Conservation (phyloP, 2,113 vertebrate species). For the Petromus typicus region DNA sequence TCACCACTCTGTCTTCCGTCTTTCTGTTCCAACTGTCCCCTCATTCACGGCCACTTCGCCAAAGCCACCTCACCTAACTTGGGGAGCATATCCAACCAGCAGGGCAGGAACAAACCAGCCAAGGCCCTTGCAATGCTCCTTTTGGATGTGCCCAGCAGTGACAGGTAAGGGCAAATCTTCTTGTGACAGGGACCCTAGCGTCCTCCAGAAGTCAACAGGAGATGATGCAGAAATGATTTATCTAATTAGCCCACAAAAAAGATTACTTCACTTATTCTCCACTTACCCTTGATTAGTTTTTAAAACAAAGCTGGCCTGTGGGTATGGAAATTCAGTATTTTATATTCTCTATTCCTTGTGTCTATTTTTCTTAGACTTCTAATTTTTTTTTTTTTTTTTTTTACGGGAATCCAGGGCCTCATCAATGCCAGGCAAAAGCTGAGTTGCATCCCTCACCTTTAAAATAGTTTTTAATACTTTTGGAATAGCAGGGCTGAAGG, state of each 20-base stretch:
- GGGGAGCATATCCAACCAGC: neutral
- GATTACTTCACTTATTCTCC: neutral
- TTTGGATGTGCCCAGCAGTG: rapidly evolving
- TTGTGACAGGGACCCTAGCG: neutral
- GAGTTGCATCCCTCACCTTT: too few species aligned
- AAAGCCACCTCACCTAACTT: neutral
- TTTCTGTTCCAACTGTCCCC: neutral
- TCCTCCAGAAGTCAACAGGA: neutral
- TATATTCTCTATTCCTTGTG: neutral
- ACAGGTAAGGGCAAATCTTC: neutral
- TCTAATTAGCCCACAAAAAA: neutral
- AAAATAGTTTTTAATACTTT: neutral
- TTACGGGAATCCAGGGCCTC: neutral
- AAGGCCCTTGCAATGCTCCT: neutral
- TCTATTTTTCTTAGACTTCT: neutral
- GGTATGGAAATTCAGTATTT: neutral
- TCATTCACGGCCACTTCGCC: neutral
- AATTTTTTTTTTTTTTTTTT: neutral
- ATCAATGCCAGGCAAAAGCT: neutral
- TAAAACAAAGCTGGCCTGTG: neutral
- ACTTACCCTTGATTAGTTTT: neutral
- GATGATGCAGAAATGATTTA: too few species aligned
- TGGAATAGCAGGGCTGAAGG: neutral
- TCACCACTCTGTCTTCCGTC: neutral
- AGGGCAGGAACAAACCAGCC: neutral